Conservation (phyloP, 2,888 invertebrate genomes). For the Yponomeuta cagnagella region DNA sequence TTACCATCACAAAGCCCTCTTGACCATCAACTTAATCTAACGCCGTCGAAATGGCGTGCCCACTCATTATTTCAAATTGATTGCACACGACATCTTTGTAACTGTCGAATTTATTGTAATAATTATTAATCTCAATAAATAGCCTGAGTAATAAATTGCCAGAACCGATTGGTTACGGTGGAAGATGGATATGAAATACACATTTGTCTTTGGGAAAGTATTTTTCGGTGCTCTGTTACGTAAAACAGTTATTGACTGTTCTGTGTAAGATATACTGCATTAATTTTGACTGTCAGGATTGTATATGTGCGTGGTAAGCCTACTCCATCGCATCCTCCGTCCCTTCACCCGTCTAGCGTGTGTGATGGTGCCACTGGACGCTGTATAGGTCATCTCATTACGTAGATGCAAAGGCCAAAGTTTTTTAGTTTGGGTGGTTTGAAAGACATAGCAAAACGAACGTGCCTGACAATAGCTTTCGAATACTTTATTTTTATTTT, state of each 20-base stretch:
- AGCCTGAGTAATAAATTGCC: conserved; percentile 19
- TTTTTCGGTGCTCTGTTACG: background rate
- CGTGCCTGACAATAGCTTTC: too few relatives aligned
- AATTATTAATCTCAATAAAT: conserved; percentile 21
- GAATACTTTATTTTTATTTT: too few relatives aligned
- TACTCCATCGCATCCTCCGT: too few relatives aligned
- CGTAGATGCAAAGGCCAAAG: too few relatives aligned
- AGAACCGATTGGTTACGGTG: conserved; percentile 29
- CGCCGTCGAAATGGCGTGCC: conserved; percentile 17
- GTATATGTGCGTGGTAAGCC: too few relatives aligned
- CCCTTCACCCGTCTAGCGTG: too few relatives aligned
- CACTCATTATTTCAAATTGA: conserved; percentile 22
- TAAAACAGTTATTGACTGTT: background rate
- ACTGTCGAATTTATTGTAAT: conserved; percentile 21
- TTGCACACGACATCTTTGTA: conserved; percentile 20
- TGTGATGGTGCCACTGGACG: too few relatives aligned
- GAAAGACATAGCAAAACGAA: too few relatives aligned
- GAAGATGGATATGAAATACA: conserved; percentile 28
- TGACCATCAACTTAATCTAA: conserved; percentile 10
- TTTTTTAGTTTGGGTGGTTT: too few relatives aligned
- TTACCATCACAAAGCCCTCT: background rate
- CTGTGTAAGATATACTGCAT: too few relatives aligned
- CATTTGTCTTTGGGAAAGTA: conserved; percentile 34
- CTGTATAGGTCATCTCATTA: too few relatives aligned
- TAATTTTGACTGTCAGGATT: too few relatives aligned